Evolutionary conservation across 2,113 vertebrate genomes (phyloP), one percentile per base, ranked within the genome.

Genomic region (Sebastes schlegelii): DNA sequence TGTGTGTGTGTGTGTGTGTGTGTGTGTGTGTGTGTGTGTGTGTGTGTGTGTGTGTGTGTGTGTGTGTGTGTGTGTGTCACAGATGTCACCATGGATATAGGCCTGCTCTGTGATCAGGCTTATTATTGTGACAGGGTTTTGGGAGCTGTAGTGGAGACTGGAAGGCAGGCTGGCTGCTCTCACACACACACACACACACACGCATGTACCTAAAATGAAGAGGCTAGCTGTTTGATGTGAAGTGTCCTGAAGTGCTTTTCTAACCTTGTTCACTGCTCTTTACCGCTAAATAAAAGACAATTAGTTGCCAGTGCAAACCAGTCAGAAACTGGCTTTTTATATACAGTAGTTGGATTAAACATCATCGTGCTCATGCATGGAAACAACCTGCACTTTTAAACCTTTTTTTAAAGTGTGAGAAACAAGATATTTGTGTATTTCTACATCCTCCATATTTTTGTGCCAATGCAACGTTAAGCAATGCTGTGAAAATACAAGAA

Each of bases 91-190:
- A 76, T 82, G 81, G 78, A 94, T 93, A 77, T 90, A 91, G 79
- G 86, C 79, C 85, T 89, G 79, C 52, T 86, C 82, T 78, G 69
- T 89, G 91, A 95, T 92, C 84, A 82, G 86, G 74, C 85, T 93
- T 89, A 94, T 95, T 91, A 88, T 92, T 92, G 71, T 88, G 92
- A 94, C 93, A 94, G 90, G 81, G 85, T 92, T 92, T 85, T 74
- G 73, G 85, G 79, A 75, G 81, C 80, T 74, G 81, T 51, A 62
- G 84, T 82, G 78, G 73, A 86, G 84, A 86, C 85, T 77, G 83
- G 62, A 46, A 88, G 92, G 87, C 88, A 87, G n/a, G 49, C 77
- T 87, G 77, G 84, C 91, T 91, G 67, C 70, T 58, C 65, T 52
- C 75, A 60, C 54, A 72, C 76, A 74, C 74, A 65, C 46, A 74